A percentile compares a stretch with the other conserved stretches of the same genome.
These are phyloP conservation scores for Melanargia galathea DNA, from an alignment of 2,888 invertebrate species.

Conservation along the genomic window DNA sequence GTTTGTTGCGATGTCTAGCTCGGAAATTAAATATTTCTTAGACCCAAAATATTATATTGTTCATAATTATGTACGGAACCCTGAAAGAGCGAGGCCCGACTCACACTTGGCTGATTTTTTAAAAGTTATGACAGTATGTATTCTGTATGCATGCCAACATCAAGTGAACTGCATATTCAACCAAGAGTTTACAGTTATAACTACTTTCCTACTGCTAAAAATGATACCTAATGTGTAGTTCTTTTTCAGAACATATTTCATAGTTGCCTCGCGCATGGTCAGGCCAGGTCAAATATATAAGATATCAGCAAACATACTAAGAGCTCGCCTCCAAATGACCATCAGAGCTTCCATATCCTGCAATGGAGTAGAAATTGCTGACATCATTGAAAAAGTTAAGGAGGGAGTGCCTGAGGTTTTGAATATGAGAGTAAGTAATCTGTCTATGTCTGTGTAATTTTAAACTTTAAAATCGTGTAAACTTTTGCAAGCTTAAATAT, in stretches of 20 bases:
- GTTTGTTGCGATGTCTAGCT: too few species aligned
- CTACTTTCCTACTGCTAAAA: not conserved
- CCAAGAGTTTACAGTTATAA: too few species aligned
- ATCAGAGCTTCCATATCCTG: slow-evolving; percentile 94
- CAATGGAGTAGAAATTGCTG: slow-evolving; percentile 94
- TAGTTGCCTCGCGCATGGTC: slow-evolving; percentile 95
- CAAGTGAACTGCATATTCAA: too few species aligned
- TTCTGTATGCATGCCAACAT: too few species aligned
- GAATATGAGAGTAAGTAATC: slow-evolving; percentile 87
- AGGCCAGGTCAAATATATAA: slow-evolving; percentile 95
- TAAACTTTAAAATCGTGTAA: too few species aligned
- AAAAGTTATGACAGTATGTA: too few species aligned
- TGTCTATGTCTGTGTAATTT: not conserved
- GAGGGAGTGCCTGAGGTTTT: slow-evolving; percentile 94
- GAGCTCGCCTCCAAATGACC: slow-evolving; percentile 89
- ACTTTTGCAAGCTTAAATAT: too few species aligned
- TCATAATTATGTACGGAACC: too few species aligned
- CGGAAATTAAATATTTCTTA: too few species aligned
- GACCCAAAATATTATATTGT: too few species aligned
- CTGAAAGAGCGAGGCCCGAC: too few species aligned
- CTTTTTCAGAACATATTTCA: slow-evolving; percentile 91
- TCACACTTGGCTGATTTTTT: too few species aligned
- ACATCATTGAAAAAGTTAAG: slow-evolving; percentile 90
- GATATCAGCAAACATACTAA: slow-evolving; percentile 91
- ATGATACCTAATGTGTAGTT: not conserved